phyloP scores from a whole-genome alignment of 2,888 invertebrate species.

The Keiferia lycopersicella region DNA sequence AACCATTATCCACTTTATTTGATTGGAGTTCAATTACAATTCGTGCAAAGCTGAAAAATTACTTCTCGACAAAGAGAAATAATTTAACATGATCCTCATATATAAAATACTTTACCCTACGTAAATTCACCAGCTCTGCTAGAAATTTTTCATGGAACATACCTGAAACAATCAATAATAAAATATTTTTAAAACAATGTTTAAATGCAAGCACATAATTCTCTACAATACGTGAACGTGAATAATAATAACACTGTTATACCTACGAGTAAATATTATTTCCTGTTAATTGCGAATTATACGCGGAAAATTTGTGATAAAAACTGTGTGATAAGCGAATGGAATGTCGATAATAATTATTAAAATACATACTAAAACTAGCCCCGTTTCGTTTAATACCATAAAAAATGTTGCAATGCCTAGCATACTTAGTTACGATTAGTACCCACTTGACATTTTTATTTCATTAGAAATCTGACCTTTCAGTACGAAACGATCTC shows the following conservation, averaged over 20 bases:
- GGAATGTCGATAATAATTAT: background rate
- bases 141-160: background rate
- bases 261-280: background rate
- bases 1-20: too few relatives aligned
- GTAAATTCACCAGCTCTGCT: background rate
- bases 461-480: too few relatives aligned
- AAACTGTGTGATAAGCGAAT: background rate
- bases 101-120: too few relatives aligned
- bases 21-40: too few relatives aligned
- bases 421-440: too few relatives aligned
- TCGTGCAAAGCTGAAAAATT: too few relatives aligned
- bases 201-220: background rate
- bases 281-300: background rate
- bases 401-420: too few relatives aligned
- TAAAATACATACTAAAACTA: background rate
- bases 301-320: slow-evolving; percentile 3
- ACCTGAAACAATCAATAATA: slow-evolving; percentile 13
- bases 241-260: background rate
- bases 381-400: background rate
- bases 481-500: too few relatives aligned
- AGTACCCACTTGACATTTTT: too few relatives aligned
- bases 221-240: background rate
- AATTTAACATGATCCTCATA: too few relatives aligned
- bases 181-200: background rate
- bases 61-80: too few relatives aligned